Evolutionary conservation across 2,888 invertebrate species (phyloP), one percentile per base, ranked within the genome.

Genomic region (Brenthis ino): DNA sequence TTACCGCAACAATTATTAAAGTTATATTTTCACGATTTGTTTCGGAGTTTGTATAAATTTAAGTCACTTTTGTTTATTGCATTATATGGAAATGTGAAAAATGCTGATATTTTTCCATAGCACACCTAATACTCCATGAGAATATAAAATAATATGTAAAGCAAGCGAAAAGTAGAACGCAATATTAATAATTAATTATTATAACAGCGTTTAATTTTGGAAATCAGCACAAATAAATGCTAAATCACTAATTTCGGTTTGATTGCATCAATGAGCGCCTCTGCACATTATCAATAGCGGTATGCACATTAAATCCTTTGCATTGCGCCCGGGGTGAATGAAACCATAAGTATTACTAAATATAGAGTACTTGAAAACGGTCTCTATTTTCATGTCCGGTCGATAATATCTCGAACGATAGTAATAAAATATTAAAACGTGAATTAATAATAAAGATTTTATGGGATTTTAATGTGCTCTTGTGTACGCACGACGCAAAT

Each of bases 251-350:
- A 66, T 58, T 16, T 33, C 33, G 60, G 54, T 61, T 65, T 33
- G 50, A 57, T 50, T 53, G 28, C 57, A 53, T 43, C 28, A 12
- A 57, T 47, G 24, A 24, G 54, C 54, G 71, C 77, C 77, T 80
- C 77, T 80, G 79, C 77, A 77, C 70, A 78, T 77, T 76, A 77
- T 78, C 77, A 77, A 63, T 57, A 61, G 69, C 70, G 69, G 50
- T 47, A 16, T 33, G 65, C 64, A 28, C 47, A 28, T 14, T 68
- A 65, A 64, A 67, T 70, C 71, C 70, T 60, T 71, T 65, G 64
- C 73, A 74, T 57, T 79, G 75, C 79, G 76, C 76, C 76, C 70
- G 82, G 85, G 89, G 88, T 89, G 85, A 90, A 91, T 79, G 87
- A 76, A 85, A 82, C 87, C 85, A 86, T 91, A 70, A 72, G 69